These are phyloP conservation scores for Stenoptilia bipunctidactyla DNA, from an alignment of 2,888 invertebrate species.

Conservation along the genomic window DNA sequence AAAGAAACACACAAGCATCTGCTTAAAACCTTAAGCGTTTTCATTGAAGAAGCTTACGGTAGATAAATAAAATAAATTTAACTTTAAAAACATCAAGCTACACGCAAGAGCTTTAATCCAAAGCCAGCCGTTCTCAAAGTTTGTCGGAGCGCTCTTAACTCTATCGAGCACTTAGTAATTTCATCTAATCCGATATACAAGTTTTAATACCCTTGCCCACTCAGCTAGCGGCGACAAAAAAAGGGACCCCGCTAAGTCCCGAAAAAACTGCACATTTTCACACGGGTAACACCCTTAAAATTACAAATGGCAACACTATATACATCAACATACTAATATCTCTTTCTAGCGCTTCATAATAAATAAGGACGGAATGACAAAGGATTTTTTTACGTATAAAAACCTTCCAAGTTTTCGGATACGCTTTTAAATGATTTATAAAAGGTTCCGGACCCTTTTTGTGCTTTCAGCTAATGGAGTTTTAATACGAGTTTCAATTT, in stretches of 20 bases:
- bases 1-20: too few relatives aligned
- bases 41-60: too few relatives aligned
- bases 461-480: slow-evolving; percentile 28
- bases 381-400: slow-evolving; percentile 19
- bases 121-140: slow-evolving; percentile 10
- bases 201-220: slow-evolving; percentile 56
- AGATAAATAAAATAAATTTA: not conserved
- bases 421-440: slow-evolving; percentile 39
- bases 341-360: slow-evolving; percentile 19
- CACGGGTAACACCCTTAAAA: slow-evolving; percentile 41
- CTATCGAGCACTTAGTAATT: slow-evolving; percentile 57
- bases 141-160: slow-evolving; percentile 38
- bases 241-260: slow-evolving; percentile 54
- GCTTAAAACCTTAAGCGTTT: too few relatives aligned
- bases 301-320: slow-evolving; percentile 39
- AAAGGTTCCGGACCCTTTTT: slow-evolving; percentile 22
- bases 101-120: slow-evolving; percentile 9
- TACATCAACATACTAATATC: slow-evolving; percentile 19
- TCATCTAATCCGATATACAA: slow-evolving; percentile 64
- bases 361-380: slow-evolving; percentile 25
- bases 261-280: slow-evolving; percentile 59
- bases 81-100: slow-evolving; percentile 1
- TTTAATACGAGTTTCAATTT: slow-evolving; percentile 15
- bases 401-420: slow-evolving; percentile 22
- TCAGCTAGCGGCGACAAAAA: slow-evolving; percentile 56